A percentile compares a stretch with the other conserved stretches of the same genome.
Conservation (phyloP, 2,888 invertebrate species). For the Hoplodrina ambigua region DNA sequence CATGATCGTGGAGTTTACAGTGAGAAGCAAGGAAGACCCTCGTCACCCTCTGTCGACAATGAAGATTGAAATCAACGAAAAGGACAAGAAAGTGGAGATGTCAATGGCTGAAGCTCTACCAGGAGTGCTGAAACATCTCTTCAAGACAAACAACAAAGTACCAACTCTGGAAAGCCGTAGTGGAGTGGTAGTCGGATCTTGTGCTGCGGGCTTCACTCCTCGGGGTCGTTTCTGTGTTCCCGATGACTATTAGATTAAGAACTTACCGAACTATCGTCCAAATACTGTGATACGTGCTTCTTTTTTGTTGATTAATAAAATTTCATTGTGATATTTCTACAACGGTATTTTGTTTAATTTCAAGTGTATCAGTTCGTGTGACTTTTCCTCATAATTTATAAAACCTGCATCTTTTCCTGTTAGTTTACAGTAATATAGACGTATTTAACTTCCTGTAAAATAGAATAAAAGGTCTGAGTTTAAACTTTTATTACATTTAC, state of each 20-base stretch:
- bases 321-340: constrained; percentile 6
- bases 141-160: neutral
- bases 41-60: constrained; percentile 38
- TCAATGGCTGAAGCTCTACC: constrained; percentile 19
- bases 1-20: constrained; percentile 57
- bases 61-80: constrained; percentile 52
- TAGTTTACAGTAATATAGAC: no score
- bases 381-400: neutral
- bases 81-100: constrained; percentile 39
- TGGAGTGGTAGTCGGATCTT: constrained; percentile 45
- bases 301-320: constrained; percentile 30
- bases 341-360: constrained; percentile 5
- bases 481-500: no score
- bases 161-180: constrained; percentile 52
- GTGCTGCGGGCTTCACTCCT: constrained; percentile 63
- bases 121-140: constrained; percentile 16
- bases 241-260: constrained; percentile 33
- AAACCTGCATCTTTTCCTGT: neutral
- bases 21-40: constrained; percentile 48
- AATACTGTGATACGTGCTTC: neutral
- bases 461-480: no score
- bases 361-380: neutral
- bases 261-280: neutral
- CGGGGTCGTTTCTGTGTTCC: constrained; percentile 66
- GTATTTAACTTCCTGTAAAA: no score